Evolutionary conservation across 2,888 invertebrate genomes (phyloP), one percentile per base, ranked within the genome.

Genomic region (Alloscopus bannaensis): DNA sequence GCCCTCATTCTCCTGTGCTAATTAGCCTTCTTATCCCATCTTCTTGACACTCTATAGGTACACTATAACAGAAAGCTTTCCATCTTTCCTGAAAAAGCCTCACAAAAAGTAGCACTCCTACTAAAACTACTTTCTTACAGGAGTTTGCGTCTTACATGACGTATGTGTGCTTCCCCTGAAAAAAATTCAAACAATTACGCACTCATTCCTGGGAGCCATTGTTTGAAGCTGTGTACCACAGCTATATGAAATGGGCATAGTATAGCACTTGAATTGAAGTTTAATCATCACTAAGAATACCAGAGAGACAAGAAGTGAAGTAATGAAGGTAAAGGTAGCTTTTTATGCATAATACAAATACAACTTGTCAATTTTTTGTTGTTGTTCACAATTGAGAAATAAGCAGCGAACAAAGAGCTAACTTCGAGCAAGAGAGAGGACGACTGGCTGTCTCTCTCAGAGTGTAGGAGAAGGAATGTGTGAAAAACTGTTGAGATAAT

Each of bases 401-500:
- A 60, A 31, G n/a, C 1, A 55, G 26, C 26, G n/a, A 59, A 22
- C 31, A 22, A 47, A 26, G 52, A 69, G 22, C n/a, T 50, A 42
- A 47, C 6, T 55, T 55, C 36, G 26, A 3, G 52, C 20, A 59
- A 59, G 57, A 47, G 42, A 70, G 22, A 57, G 47, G 16, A 70
- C 31, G 31, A 57, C 40, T 31, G 22, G 42, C 22, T 42, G 8
- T n/a, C n/a, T n/a, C n/a, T n/a, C n/a, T n/a, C n/a, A n/a, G n/a
- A n/a, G n/a, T n/a, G n/a, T n/a, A n/a, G n/a, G n/a, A 26, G 36
- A 47, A n/a, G 62, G 60, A 50, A 42, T 68, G 68, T 68, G 68
- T 60, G 59, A 66, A 76, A 76, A 29, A 45, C 42, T 50, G 52
- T 68, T 52, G 24, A 60, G 68, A 68, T 76, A 68, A 76, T 76